A percentile compares a stretch with the other conserved stretches of the same genome.
Evolutionary conservation across 1,140 invertebrate genomes (phyloP).

Genomic region (Drosophila ohnishii): DNA sequence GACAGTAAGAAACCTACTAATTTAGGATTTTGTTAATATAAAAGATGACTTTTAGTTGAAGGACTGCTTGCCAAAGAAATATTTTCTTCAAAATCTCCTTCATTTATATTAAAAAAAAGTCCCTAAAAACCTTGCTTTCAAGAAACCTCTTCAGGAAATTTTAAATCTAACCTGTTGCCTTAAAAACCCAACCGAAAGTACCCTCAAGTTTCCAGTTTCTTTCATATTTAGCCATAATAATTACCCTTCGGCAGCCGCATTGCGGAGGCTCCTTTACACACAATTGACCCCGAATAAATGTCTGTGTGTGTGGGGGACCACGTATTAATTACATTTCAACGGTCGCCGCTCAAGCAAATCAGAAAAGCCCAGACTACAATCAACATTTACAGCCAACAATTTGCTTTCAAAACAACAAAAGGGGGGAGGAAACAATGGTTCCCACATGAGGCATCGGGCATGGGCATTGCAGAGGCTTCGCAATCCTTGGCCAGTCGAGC

Average conservation of each 20-base stretch:
- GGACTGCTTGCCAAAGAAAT: not conserved
- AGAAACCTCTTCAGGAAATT: too few species aligned
- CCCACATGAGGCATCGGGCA: constrained; percentile 45
- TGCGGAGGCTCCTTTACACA: constrained; percentile 43
- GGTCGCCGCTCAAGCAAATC: constrained; percentile 62
- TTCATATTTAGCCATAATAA: constrained; percentile 21
- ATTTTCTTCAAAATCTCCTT: not conserved
- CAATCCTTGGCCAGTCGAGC: constrained; percentile 66
- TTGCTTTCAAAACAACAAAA: constrained; percentile 50
- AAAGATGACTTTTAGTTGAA: not conserved
- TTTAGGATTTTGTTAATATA: not conserved
- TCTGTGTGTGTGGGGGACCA: constrained; percentile 19
- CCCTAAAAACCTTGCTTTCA: not conserved
- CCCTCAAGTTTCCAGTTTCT: not conserved
- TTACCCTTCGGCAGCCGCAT: constrained; percentile 32
- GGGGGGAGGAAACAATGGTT: constrained; percentile 44
- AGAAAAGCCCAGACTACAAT: constrained; percentile 57
- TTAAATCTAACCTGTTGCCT: not conserved
- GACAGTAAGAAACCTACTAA: not conserved
- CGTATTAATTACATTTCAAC: constrained; percentile 76
- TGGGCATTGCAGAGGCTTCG: constrained; percentile 54
- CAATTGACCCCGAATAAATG: constrained; percentile 48
- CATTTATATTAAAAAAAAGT: not conserved
- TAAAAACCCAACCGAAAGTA: not conserved
- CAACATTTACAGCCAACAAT: constrained; percentile 46